phyloP scores from a whole-genome alignment of 2,113 vertebrate genomes.

The Alaudala cheleensis region DNA sequence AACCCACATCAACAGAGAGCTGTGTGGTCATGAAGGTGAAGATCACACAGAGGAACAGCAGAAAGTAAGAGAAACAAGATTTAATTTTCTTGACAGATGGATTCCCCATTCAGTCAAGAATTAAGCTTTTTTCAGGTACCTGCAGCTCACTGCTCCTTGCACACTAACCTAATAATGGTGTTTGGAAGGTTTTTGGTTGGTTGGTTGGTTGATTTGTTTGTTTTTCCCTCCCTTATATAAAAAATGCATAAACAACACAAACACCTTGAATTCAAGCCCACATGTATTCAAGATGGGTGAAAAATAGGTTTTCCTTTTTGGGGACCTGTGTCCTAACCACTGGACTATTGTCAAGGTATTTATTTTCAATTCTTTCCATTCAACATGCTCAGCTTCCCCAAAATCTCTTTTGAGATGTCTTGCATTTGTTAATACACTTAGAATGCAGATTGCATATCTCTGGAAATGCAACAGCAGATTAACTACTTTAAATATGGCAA shows the following conservation, averaged over 20 bases:
- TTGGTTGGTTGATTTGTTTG: fast-evolving
- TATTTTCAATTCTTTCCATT: not conserved
- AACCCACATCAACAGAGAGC: not conserved
- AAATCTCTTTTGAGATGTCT: not conserved
- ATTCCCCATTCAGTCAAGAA: not conserved
- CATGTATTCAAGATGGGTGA: fast-evolving
- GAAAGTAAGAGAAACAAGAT: not conserved
- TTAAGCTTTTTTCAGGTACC: not conserved
- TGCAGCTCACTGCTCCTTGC: not conserved
- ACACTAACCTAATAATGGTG: not conserved
- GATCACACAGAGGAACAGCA: not conserved
- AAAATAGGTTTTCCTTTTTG: not conserved
- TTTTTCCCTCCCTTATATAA: not conserved
- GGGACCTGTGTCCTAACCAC: not conserved
- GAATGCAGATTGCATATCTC: not conserved
- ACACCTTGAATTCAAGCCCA: not conserved
- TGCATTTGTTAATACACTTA: not conserved
- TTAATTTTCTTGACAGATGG: not conserved
- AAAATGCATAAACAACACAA: not conserved
- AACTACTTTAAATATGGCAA: not conserved
- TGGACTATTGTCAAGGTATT: not conserved
- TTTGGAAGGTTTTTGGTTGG: not conserved
- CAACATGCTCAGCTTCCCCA: not conserved
- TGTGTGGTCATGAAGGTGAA: not conserved
- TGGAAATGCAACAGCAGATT: not conserved